These are phyloP conservation scores for Charaxes varanes DNA, from an alignment of 1,140 invertebrate genomes.

Conservation along the genomic window DNA sequence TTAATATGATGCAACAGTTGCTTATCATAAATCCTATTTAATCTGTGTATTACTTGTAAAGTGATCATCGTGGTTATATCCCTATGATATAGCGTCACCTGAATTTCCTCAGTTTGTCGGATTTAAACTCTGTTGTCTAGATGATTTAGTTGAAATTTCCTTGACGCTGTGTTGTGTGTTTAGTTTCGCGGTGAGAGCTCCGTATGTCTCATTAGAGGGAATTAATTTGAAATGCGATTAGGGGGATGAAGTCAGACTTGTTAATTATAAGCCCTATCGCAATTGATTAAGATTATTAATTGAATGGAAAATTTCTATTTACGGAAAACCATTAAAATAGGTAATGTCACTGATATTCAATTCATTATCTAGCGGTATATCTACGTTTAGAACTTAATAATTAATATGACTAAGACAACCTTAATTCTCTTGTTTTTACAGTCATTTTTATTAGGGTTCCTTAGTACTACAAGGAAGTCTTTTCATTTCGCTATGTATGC, in stretches of 20 bases:
- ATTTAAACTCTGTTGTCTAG: slow-evolving; percentile 11
- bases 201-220: slow-evolving; percentile 42
- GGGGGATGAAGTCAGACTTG: slow-evolving; percentile 22
- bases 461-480: no score
- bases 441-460: no score
- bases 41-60: slow-evolving; percentile 1
- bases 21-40: no score
- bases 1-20: no score
- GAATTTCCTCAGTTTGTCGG: background rate
- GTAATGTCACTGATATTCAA: slow-evolving; percentile 6
- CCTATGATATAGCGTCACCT: background rate
- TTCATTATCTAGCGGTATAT: slow-evolving; percentile 8
- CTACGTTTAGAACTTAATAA: no score
- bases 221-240: slow-evolving; percentile 36
- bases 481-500: no score
- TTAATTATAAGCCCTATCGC: slow-evolving; percentile 22
- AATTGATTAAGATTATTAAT: slow-evolving; percentile 17
- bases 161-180: slow-evolving; percentile 8
- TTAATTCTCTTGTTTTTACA: no score
- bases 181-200: slow-evolving; percentile 11
- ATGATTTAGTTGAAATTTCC: slow-evolving; percentile 9
- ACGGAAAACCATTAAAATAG: slow-evolving; percentile 15
- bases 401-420: no score
- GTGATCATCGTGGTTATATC: no score
- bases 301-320: no score